These are phyloP conservation scores for Acipenser transmontanus DNA, from an alignment of 2,797 vertebrate species.

Conservation along the genomic window DNA sequence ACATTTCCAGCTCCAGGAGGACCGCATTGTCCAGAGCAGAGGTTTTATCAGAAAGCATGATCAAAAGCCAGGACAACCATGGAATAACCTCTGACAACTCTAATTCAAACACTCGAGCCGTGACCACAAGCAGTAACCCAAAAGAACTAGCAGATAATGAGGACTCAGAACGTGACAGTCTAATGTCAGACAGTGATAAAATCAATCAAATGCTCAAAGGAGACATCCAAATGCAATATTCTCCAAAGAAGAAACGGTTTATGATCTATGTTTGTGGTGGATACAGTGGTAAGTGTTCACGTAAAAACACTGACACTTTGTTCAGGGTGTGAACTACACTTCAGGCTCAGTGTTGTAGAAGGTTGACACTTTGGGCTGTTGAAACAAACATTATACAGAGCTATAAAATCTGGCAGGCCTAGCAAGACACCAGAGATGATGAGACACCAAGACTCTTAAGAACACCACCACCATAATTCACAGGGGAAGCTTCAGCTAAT, in stretches of 20 bases:
- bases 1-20: conserved; percentile 6
- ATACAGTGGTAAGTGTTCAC: conserved; percentile 46
- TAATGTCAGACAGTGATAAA: neutral
- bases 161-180: neutral
- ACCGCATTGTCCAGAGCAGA: neutral
- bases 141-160: neutral
- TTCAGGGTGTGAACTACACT: neutral
- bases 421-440: no score
- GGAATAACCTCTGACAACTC: no score
- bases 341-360: no score
- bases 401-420: no score
- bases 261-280: conserved; percentile 55
- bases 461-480: no score
- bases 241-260: conserved; percentile 41
- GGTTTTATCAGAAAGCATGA: conserved; percentile 16
- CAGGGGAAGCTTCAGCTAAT: no score
- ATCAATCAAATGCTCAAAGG: conserved; percentile 21
- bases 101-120: neutral
- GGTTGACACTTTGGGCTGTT: no score
- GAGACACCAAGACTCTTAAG: no score
- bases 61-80: no score
- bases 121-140: no score
- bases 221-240: conserved; percentile 15
- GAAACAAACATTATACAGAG: no score
- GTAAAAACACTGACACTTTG: no score